phyloP scores from a whole-genome alignment of 1,140 invertebrate species.

The Drosophila fuyamai region DNA sequence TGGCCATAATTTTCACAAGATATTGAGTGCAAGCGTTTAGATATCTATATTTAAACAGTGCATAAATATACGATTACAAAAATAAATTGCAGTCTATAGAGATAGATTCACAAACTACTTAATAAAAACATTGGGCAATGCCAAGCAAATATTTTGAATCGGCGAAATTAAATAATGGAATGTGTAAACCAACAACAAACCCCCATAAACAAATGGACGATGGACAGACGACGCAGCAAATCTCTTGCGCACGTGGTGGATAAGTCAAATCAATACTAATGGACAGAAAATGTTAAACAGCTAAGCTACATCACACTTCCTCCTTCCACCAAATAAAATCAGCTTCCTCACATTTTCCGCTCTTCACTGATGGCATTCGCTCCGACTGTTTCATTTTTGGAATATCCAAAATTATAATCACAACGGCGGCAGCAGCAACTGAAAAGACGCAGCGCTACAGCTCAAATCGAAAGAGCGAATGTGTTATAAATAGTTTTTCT shows the following conservation, averaged over 20 bases:
- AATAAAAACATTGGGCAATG: neutral
- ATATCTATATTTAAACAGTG: neutral
- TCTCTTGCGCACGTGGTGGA: slow-evolving; percentile 24
- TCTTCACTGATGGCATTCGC: neutral
- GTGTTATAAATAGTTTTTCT: slow-evolving; percentile 76
- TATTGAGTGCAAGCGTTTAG: too few relatives aligned
- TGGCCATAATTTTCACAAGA: too few relatives aligned
- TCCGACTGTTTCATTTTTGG: slow-evolving; percentile 36
- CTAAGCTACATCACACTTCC: neutral
- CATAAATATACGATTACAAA: neutral
- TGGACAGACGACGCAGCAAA: neutral
- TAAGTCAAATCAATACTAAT: slow-evolving; percentile 17
- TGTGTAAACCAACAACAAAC: neutral
- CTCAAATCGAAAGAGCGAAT: slow-evolving; percentile 47
- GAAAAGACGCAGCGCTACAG: slow-evolving; percentile 7
- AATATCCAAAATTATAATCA: slow-evolving; percentile 63
- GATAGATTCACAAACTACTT: neutral
- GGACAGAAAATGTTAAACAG: neutral
- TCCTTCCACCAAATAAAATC: neutral
- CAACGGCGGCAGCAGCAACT: slow-evolving; percentile 25
- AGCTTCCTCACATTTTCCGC: neutral
- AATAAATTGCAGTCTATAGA: neutral
- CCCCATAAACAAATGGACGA: neutral
- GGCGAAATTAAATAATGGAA: neutral
- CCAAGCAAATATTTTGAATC: neutral